Percentiles rank a stretch among this genome's conserved stretches.
Conservation (phyloP, 2,113 vertebrate genomes). For the Chionodraco myersi region DNA sequence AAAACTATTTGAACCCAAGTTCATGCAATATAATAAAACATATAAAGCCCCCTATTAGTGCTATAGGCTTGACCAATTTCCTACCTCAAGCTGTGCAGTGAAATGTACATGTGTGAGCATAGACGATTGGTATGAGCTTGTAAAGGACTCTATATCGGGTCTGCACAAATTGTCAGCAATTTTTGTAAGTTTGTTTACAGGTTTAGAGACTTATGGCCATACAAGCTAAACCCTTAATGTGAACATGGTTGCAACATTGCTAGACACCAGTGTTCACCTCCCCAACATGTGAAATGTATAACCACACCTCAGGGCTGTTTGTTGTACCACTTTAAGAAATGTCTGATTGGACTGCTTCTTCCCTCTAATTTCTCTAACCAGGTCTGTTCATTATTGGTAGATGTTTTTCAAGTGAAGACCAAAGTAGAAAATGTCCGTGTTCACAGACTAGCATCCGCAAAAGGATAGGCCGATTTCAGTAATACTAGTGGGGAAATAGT, state of each 20-base stretch:
- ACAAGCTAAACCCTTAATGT: neutral
- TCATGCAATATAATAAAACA: neutral
- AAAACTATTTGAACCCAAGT: neutral
- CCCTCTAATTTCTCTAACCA: no score
- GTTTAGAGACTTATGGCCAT: neutral
- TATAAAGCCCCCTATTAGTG: neutral
- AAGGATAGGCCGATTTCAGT: neutral
- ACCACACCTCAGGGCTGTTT: no score
- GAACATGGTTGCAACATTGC: neutral
- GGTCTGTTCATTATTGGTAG: no score
- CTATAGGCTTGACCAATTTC: constrained; percentile 1
- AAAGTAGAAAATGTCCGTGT: neutral
- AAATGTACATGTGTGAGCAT: neutral
- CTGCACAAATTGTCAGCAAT: neutral
- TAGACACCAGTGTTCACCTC: no score
- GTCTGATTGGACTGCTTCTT: no score
- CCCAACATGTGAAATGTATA: no score
- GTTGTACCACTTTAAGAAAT: no score
- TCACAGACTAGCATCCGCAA: neutral
- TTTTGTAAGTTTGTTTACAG: neutral
- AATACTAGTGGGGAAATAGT: neutral
- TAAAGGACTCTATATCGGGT: neutral
- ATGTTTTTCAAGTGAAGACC: no score
- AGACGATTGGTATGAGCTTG: neutral
- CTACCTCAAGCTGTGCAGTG: neutral